Evolutionary conservation across 2,888 invertebrate species (phyloP).

Genomic region (Amiota minor): DNA sequence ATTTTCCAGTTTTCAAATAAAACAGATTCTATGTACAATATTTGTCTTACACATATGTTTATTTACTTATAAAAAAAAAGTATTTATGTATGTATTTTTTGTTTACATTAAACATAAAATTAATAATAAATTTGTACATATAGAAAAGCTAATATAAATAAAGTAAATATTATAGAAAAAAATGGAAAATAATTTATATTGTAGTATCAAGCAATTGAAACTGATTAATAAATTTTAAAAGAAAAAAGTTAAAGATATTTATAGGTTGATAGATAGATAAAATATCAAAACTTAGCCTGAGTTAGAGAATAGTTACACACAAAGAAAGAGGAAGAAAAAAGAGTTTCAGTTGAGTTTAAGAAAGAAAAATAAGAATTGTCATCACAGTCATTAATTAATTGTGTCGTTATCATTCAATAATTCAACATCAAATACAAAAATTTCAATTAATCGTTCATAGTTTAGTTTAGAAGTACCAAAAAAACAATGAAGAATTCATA

Average conservation of each 20-base stretch:
- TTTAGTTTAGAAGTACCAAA: neutral
- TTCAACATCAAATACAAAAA: neutral
- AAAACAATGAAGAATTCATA: neutral
- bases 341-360: neutral
- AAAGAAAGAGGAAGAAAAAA: constrained; percentile 12
- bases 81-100: too few species aligned
- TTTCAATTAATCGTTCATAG: too few species aligned
- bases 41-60: too few species aligned
- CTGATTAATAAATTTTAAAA: neutral
- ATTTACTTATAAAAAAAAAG: too few species aligned
- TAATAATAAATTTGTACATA: constrained; percentile 57
- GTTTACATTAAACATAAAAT: too few species aligned
- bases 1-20: too few species aligned
- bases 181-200: neutral
- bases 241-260: neutral
- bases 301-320: constrained; percentile 9
- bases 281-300: constrained; percentile 9
- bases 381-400: constrained; percentile 65
- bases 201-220: neutral
- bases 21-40: too few species aligned
- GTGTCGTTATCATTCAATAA: constrained; percentile 14
- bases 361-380: constrained; percentile 54
- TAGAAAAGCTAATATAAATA: constrained; percentile 42
- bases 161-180: constrained; percentile 6
- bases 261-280: neutral